Percentiles rank a stretch among this genome's conserved stretches.
Conservation (phyloP, 2,113 vertebrate genomes). For the Plestiodon gilberti region DNA sequence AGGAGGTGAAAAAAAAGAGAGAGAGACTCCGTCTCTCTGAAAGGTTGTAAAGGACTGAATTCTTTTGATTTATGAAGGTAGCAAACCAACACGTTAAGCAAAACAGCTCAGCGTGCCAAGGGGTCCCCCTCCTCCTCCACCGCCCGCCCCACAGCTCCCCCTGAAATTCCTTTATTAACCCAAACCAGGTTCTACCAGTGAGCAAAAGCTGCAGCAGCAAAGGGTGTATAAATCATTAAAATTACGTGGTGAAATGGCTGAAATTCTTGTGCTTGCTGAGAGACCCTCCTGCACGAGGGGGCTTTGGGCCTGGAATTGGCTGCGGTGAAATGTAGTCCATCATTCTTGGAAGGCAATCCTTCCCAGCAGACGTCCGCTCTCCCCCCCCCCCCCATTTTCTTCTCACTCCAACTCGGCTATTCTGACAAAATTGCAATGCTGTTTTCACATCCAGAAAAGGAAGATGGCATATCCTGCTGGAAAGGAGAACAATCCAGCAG, state of each 20-base stretch:
- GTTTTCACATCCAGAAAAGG: conserved; percentile 55
- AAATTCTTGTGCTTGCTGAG: conserved; percentile 72
- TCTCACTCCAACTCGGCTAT: conserved; percentile 34
- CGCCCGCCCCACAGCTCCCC: background rate
- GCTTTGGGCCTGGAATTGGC: conserved; percentile 72
- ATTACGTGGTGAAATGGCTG: conserved; percentile 68
- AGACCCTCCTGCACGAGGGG: conserved; percentile 74
- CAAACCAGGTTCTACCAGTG: conserved; percentile 57
- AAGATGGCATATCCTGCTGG: background rate
- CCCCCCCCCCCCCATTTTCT: conserved; percentile 31
- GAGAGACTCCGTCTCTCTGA: conserved; percentile 36
- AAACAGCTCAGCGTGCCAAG: conserved; percentile 65
- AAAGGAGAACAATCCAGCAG: background rate
- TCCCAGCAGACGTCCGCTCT: conserved; percentile 65
- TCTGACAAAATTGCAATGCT: conserved; percentile 52
- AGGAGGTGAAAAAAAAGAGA: background rate
- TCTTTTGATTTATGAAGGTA: conserved; percentile 76
- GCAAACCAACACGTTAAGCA: conserved; percentile 52
- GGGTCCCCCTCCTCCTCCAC: conserved; percentile 32
- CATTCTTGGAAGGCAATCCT: conserved; percentile 59
- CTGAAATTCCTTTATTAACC: conserved; percentile 78
- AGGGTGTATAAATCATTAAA: conserved; percentile 80
- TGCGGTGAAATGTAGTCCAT: conserved; percentile 73
- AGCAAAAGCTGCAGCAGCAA: conserved; percentile 74
- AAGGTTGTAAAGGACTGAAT: conserved; percentile 70